Conservation (phyloP, 2,113 vertebrate genomes). For the Paedocypris sp. region DNA sequence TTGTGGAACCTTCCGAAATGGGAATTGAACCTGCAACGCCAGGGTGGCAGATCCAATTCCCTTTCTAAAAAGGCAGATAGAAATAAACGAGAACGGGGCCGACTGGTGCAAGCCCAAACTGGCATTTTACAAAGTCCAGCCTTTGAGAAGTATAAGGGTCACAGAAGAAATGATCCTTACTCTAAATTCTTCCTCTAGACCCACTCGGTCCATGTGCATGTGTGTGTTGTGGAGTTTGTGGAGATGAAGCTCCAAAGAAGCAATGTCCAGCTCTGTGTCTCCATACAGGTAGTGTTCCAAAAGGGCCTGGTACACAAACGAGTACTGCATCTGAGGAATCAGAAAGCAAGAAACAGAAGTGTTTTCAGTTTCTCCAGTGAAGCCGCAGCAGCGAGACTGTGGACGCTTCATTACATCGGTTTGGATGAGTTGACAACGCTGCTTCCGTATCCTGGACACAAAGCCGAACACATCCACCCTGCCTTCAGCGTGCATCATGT, state of each 20-base stretch:
- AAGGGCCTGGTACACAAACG: slow-evolving; percentile 95
- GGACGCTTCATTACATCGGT: slow-evolving; percentile 74
- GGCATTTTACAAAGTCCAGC: no score
- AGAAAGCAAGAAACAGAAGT: neutral
- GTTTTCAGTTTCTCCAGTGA: neutral
- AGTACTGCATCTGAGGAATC: slow-evolving; percentile 93
- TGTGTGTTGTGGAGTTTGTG: slow-evolving; percentile 73
- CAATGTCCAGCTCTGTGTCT: slow-evolving; percentile 93
- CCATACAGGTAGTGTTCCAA: slow-evolving; percentile 97
- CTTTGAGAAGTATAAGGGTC: no score
- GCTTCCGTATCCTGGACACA: slow-evolving; percentile 81
- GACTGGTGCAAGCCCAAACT: no score
- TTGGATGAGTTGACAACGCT: slow-evolving; percentile 93
- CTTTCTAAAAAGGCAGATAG: no score
- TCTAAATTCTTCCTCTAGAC: slow-evolving; percentile 92
- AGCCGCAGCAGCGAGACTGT: neutral
- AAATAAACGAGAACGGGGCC: no score
- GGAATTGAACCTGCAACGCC: no score
- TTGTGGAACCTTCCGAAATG: no score
- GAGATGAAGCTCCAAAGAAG: slow-evolving; percentile 88
- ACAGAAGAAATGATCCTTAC: slow-evolving; percentile 57
- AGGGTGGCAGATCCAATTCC: no score
- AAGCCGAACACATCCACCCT: slow-evolving; percentile 86
- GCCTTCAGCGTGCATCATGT: slow-evolving; percentile 83
- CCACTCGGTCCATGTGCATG: slow-evolving; percentile 71